A percentile compares a stretch with the other conserved stretches of the same genome.
phyloP scores from a whole-genome alignment of 2,797 vertebrate genomes.

The Potorous gilbertii region DNA sequence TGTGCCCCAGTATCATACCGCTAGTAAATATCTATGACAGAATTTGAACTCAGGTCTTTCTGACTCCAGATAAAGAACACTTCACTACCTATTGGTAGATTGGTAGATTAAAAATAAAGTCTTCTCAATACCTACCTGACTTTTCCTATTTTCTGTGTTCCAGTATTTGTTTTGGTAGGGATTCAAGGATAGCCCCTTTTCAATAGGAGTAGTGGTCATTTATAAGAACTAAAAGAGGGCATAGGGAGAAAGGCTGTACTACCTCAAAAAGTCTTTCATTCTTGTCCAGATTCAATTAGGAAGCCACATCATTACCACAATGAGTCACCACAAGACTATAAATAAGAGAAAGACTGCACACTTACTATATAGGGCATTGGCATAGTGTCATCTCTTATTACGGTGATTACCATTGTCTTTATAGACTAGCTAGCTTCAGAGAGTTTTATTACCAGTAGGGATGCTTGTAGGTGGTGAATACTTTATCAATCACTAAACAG shows the following conservation, averaged over 20 bases:
- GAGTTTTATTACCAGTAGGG: neutral
- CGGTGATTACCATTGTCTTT: neutral
- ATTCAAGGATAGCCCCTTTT: constrained; percentile 62
- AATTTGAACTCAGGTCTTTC: neutral
- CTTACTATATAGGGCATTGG: neutral
- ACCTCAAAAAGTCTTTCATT: constrained; percentile 40
- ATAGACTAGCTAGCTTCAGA: neutral
- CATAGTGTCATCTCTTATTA: neutral
- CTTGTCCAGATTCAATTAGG: neutral
- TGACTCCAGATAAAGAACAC: neutral
- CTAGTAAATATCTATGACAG: neutral
- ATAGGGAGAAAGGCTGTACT: constrained; percentile 42
- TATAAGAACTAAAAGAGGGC: constrained; percentile 35
- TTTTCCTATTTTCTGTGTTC: neutral
- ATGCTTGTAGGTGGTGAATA: neutral
- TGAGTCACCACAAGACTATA: neutral
- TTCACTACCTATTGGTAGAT: neutral
- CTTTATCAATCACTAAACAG: neutral
- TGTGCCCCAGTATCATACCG: neutral
- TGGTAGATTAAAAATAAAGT: constrained; percentile 21
- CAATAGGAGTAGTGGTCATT: constrained; percentile 54
- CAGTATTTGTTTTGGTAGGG: constrained; percentile 25
- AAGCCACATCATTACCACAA: neutral
- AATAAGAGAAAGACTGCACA: neutral
- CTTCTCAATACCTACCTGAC: constrained; percentile 37